phyloP scores from a whole-genome alignment of 2,888 invertebrate genomes.

The Hecatera dysodea region DNA sequence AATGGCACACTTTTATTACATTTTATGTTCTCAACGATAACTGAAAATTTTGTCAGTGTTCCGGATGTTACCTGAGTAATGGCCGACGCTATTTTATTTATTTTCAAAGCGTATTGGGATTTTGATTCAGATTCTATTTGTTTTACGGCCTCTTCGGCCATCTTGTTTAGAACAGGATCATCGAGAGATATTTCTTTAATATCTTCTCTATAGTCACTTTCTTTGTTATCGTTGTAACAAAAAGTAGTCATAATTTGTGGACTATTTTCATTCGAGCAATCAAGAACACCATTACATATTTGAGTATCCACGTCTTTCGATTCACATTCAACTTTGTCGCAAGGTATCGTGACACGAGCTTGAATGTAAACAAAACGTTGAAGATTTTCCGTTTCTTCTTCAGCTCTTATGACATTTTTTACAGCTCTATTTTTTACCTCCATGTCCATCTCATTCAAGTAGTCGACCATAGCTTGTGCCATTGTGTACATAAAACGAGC shows the following conservation, averaged over 20 bases:
- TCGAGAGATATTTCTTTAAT: conserved; percentile 72
- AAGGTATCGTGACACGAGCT: conserved; percentile 77
- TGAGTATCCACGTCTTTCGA: conserved; percentile 78
- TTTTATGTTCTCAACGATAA: conserved; percentile 76
- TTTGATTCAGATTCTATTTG: conserved; percentile 79
- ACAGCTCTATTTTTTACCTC: conserved; percentile 76
- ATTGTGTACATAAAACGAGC: conserved; percentile 77
- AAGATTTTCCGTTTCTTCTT: conserved; percentile 79
- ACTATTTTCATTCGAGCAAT: conserved; percentile 78
- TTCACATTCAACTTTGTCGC: conserved; percentile 77
- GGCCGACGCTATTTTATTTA: conserved; percentile 77
- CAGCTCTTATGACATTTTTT: conserved; percentile 78
- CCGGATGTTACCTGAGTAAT: conserved; percentile 75
- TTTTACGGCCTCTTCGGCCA: conserved; percentile 72
- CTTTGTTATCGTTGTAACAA: conserved; percentile 83
- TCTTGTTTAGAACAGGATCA: conserved; percentile 75
- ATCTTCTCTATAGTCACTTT: conserved; percentile 51
- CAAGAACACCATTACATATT: conserved; percentile 90
- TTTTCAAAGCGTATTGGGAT: conserved; percentile 71
- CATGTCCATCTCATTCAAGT: conserved; percentile 81
- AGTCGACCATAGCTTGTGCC: conserved; percentile 78
- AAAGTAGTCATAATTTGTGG: conserved; percentile 88
- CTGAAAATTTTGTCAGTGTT: conserved; percentile 76
- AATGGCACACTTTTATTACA: conserved; percentile 75
- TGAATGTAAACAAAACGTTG: conserved; percentile 80